Evolutionary conservation across 2,797 vertebrate species (phyloP).

Genomic region (Ciconia nigra): DNA sequence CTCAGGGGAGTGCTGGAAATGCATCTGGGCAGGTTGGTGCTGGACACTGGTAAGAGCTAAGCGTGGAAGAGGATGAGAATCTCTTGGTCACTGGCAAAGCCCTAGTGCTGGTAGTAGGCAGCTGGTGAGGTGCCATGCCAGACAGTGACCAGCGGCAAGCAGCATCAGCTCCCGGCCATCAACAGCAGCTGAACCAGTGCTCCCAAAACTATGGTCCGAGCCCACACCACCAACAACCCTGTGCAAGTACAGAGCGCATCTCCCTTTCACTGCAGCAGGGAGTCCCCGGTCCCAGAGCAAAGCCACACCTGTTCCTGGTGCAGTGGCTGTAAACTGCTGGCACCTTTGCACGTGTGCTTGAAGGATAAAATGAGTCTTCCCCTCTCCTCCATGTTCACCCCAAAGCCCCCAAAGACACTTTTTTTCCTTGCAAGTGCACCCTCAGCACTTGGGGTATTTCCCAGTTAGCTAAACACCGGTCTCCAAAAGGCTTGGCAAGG

Average conservation of each 20-base stretch:
- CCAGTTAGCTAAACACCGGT: background rate
- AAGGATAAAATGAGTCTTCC: background rate
- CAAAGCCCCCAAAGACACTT: background rate
- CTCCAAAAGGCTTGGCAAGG: background rate
- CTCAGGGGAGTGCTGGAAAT: background rate
- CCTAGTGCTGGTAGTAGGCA: background rate
- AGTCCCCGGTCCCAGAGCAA: background rate
- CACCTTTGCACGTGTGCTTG: accelerated
- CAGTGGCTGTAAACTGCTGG: background rate
- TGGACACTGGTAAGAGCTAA: background rate
- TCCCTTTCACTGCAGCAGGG: accelerated
- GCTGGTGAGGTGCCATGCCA: background rate
- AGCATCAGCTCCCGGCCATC: background rate
- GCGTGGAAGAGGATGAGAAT: background rate
- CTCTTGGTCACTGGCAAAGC: background rate
- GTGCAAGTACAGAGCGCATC: accelerated
- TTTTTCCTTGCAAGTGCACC: background rate
- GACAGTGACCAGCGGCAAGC: background rate
- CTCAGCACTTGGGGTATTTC: background rate
- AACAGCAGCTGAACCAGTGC: background rate
- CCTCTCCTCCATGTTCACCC: background rate
- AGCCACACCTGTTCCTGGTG: accelerated
- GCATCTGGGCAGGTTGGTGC: accelerated
- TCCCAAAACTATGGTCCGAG: accelerated
- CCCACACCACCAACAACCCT: background rate